Evolutionary conservation across 2,113 vertebrate genomes (phyloP).

Genomic region (Conger conger): DNA sequence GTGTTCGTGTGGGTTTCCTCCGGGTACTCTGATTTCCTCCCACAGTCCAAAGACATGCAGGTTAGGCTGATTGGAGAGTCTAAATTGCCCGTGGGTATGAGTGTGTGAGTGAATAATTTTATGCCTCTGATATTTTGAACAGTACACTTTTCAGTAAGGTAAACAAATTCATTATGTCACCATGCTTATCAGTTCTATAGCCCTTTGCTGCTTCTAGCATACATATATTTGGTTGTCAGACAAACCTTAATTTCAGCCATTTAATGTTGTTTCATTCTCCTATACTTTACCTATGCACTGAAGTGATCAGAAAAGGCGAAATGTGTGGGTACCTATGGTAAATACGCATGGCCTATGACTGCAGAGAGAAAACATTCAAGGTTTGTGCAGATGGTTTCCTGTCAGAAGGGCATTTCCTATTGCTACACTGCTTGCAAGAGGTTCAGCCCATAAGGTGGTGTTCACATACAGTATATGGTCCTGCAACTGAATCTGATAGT

Average conservation of each 20-base stretch:
- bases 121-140: background rate
- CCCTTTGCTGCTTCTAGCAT: background rate
- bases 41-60: too few species aligned
- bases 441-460: background rate
- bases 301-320: constrained; percentile 13
- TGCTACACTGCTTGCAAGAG: background rate
- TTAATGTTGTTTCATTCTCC: too few species aligned
- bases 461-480: background rate
- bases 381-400: constrained; percentile 22
- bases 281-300: background rate
- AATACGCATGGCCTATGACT: constrained; percentile 10
- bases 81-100: too few species aligned
- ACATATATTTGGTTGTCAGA: background rate
- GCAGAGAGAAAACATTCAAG: constrained; percentile 20
- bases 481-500: background rate
- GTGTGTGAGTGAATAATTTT: too few species aligned
- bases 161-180: background rate
- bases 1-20: too few species aligned
- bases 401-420: constrained; percentile 23
- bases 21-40: too few species aligned
- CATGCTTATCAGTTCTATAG: background rate
- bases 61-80: too few species aligned
- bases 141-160: background rate
- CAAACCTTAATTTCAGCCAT: too few species aligned
- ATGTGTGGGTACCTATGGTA: background rate